Evolutionary conservation across 2,888 invertebrate genomes (phyloP).

Genomic region (Pegoplata infirma): DNA sequence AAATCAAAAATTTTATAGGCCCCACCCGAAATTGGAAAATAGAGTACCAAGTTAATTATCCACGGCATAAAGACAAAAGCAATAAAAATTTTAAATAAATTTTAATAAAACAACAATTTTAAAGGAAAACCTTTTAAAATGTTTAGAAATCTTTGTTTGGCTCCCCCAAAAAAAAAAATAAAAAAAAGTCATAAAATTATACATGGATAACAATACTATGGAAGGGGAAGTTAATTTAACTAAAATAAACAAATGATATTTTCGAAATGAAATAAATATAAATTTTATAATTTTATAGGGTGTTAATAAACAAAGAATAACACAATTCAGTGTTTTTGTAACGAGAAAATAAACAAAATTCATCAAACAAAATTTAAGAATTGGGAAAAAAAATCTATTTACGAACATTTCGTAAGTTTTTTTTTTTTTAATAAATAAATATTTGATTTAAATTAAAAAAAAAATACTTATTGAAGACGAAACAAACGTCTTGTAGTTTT

Average conservation of each 20-base stretch:
- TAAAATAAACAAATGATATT: conserved; percentile 26
- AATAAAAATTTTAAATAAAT: conserved; percentile 4
- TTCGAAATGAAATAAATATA: conserved; percentile 33
- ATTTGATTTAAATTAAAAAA: background rate
- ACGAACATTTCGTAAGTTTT: too few species aligned
- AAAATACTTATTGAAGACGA: background rate
- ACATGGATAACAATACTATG: too few species aligned
- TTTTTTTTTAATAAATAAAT: background rate
- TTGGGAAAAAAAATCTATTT: background rate
- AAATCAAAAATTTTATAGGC: background rate
- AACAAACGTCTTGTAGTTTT: background rate
- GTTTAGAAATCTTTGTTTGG: background rate
- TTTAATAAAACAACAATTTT: background rate
- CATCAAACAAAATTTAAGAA: background rate
- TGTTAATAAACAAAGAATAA: conserved; percentile 22
- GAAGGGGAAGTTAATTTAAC: conserved; percentile 33
- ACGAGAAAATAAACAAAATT: background rate
- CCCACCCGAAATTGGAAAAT: too few species aligned
- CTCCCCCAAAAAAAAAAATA: background rate
- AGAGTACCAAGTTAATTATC: conserved; percentile 14
- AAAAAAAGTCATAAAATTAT: background rate
- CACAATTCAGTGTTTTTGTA: background rate
- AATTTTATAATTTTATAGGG: conserved; percentile 39
- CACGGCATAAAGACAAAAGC: conserved; percentile 1
- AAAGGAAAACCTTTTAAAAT: background rate